Base-by-base conservation (phyloP, 2,113 vertebrate genomes). In the Equus przewalskii region DNA sequence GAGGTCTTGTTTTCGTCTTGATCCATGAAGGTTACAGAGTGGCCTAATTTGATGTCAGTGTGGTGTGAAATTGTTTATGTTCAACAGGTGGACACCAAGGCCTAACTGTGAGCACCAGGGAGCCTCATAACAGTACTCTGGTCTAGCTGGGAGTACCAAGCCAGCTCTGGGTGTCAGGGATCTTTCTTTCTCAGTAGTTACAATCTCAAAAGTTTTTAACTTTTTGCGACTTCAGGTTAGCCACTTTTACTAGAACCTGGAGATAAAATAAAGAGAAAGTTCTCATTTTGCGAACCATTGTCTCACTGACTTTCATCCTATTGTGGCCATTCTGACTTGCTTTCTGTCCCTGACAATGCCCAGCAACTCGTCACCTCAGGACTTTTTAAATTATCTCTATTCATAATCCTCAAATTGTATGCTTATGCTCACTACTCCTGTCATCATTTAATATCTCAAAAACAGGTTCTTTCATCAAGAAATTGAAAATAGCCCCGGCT, bases 91-190 rank as follows among this genome's bases (percentile, higher is more conserved):
- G 36, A 62, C 44, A 16, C 1, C 3, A 62, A 65, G 13, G 13
- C 13, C 7, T n/a, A 46, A 4, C 33, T 65, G 1, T 65, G 33
- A 75, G 11, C 12, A 4, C 24, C n/a, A 58, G 16, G 3, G 0
- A 13, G 11, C 14, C 49, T 60, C 19, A 10, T 10, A 49, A 14
- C 16, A 49, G 4, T 6, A 44, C 10, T 4, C 2, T 15, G 18
- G 7, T 78, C 36, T 16, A 26, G 7, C 0, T n/a, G 7, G 7
- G 2, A 54, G 5, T 33, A 18, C 11, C 21, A 44, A 33, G 22
- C 11, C 28, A 75, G 10, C 7, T 82, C 7, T 10, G 18, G 24
- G n/a, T 18, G 44, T 69, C 44, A 41, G 2, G 30, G 11, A 7
- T 24, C 7, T 21, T 65, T 26, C 11, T 85, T 51, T 70, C 46